A percentile compares a stretch with the other conserved stretches of the same genome.
phyloP scores from a whole-genome alignment of 1,140 invertebrate species.

The Megalonaias nervosa region DNA sequence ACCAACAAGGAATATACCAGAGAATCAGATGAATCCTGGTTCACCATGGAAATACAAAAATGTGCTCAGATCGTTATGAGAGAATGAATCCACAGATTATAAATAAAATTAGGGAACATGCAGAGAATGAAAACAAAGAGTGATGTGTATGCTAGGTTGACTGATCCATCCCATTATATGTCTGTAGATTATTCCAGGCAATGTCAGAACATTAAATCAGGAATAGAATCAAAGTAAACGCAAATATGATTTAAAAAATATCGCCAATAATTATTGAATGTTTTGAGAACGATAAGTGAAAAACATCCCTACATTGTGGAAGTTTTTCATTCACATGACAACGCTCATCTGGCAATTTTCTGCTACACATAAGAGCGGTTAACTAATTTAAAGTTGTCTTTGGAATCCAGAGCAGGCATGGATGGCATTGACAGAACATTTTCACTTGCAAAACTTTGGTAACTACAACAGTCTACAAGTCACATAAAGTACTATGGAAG shows the following conservation, averaged over 20 bases:
- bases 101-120: neutral
- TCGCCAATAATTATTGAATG: constrained; percentile 9
- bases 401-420: neutral
- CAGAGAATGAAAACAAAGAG: too few relatives aligned
- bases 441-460: constrained; percentile 20
- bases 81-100: too few relatives aligned
- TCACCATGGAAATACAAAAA: too few relatives aligned
- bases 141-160: constrained; percentile 4
- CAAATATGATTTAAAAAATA: constrained; percentile 7
- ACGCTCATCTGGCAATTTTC: neutral
- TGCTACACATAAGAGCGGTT: constrained; percentile 12
- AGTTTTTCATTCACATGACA: constrained; percentile 4
- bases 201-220: constrained; percentile 15
- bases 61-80: neutral
- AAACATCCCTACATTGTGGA: constrained; percentile 7
- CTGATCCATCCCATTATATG: constrained; percentile 2
- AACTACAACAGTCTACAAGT: constrained; percentile 24
- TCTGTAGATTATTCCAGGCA: constrained; percentile 5
- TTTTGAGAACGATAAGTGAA: constrained; percentile 13
- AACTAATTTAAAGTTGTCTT: neutral
- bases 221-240: neutral
- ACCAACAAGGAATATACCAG: too few relatives aligned
- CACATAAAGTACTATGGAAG: constrained; percentile 12
- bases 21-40: too few relatives aligned
- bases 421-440: constrained; percentile 23